phyloP scores from a whole-genome alignment of 1,140 invertebrate genomes.

The Euglossa dilemma region DNA sequence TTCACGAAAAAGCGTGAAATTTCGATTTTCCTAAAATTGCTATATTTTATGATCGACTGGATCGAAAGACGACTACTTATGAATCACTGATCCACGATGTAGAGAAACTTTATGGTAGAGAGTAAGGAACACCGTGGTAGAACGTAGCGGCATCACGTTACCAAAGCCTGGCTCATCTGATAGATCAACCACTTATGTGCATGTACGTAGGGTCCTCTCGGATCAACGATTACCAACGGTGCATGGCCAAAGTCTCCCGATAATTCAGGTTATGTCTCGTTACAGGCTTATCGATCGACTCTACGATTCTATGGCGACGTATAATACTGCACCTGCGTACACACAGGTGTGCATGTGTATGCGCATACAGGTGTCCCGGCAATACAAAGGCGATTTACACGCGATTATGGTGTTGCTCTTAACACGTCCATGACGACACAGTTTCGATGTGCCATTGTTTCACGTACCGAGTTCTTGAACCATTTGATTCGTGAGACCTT shows the following conservation, averaged over 20 bases:
- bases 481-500: not conserved
- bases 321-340: constrained; percentile 35
- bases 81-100: not conserved
- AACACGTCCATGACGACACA: constrained; percentile 23
- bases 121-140: too few species aligned
- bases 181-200: constrained; percentile 46
- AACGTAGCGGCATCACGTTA: not conserved
- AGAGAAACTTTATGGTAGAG: not conserved
- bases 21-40: too few species aligned
- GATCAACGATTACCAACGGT: constrained; percentile 47
- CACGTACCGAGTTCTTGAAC: not conserved
- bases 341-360: constrained; percentile 19
- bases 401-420: constrained; percentile 34
- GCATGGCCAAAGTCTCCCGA: constrained; percentile 47
- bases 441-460: constrained; percentile 26
- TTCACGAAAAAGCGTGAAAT: too few species aligned
- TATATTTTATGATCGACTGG: too few species aligned
- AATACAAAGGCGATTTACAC: constrained; percentile 39
- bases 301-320: constrained; percentile 50
- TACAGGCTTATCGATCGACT: constrained; percentile 62
- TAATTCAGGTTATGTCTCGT: constrained; percentile 54
- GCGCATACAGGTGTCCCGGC: constrained; percentile 7
- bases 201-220: constrained; percentile 13
- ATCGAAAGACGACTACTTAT: too few species aligned
- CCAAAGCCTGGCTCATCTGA: constrained; percentile 27